Base-by-base conservation (phyloP, 2,797 vertebrate species). In the Halcyon smyrnensis region DNA sequence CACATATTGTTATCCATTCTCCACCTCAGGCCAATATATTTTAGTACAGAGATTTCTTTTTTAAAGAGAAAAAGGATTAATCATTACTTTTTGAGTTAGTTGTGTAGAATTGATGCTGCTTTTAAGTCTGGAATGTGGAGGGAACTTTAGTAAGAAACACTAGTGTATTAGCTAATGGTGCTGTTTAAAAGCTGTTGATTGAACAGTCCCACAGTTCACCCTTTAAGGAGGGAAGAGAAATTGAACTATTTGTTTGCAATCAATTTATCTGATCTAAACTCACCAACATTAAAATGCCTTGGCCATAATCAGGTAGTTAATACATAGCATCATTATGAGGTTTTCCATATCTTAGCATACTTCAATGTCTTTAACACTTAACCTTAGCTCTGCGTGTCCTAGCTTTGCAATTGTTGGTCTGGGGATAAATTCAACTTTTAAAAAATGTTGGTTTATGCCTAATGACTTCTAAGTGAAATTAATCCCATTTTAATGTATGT, bases 21-120 rank as follows among this genome's bases (percentile, higher is more conserved):
- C 21, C 28, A 64, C 34, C 36, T 93, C 32, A 75, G 34, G 17
- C 76, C 41, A n/a, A 12, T 65, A 30, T 62, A 50, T 89, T 76
- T 87, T 87, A 59, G n/a, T 56, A 60, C 12, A 60, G 71, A 79
- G n/a, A 62, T 90, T 79, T 65, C 9, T 51, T 12, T 86, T 93
- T 86, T 86, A 62, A 84, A 71, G 77, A 76, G 74, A 63, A 79
- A 81, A 87, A 71, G 19, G 18, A 77, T 91, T 95, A 84, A 88
- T 90, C 17, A 41, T 97, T 94, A 88, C 30, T 62, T 32, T 37
- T 83, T 34, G 21, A 41, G 12, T 89, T 86, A 93, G 59, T 80
- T 81, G 23, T 91, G 30, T 82, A 57, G 82, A 83, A 74, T 13
- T 77, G 28, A 45, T 90, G 41, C 45, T 83, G 75, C 45, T 63